Evolutionary conservation across 2,113 vertebrate genomes (phyloP), one percentile per base, ranked within the genome.

Genomic region (Triplophysa tibetana): DNA sequence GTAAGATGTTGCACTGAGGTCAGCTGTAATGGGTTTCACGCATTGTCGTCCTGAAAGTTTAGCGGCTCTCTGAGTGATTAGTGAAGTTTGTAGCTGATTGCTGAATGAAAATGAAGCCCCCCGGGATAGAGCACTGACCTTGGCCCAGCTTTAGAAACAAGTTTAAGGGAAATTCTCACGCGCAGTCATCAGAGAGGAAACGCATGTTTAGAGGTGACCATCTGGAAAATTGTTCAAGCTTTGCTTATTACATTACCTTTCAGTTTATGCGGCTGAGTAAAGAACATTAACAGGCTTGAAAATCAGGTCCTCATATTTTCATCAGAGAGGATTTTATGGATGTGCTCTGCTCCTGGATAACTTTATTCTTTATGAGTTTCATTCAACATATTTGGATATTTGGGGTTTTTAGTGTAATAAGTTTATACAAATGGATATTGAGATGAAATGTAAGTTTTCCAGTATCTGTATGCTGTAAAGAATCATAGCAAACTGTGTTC

Each of bases 141-240:
- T 80, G 73, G 21, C 29, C 56, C 66, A 21, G 26, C 8, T 45
- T 79, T 70, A 70, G 38, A 45, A 38, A 3, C 5, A 10, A 23
- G 24, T 14, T 70, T 65, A 73, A 58, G 60, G 23, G 75, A 78
- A 67, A 70, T 65, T 60, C 63, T 69, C 19, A 77, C 64, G 56
- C 1, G 41, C 23, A 33, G 54, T 13, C 63, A 63, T 80, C 23
- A 61, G 77, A 75, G 65, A 50, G 58, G 65, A 77, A 75, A 77
- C 12, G 48, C 65, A 19, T 54, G 41, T 82, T 81, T 65, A 77
- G 74, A 48, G 67, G 24, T 58, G 65, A 78, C 78, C 65, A 62
- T 63, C 72, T 80, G 77, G 66, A 79, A 81, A 82, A 19, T 67
- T 62, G 43, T 76, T 70, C 76, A 78, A 74, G n/a, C 52, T 74